Base-by-base conservation (phyloP, 2,113 vertebrate genomes). In the Amphiprion ocellaris region DNA sequence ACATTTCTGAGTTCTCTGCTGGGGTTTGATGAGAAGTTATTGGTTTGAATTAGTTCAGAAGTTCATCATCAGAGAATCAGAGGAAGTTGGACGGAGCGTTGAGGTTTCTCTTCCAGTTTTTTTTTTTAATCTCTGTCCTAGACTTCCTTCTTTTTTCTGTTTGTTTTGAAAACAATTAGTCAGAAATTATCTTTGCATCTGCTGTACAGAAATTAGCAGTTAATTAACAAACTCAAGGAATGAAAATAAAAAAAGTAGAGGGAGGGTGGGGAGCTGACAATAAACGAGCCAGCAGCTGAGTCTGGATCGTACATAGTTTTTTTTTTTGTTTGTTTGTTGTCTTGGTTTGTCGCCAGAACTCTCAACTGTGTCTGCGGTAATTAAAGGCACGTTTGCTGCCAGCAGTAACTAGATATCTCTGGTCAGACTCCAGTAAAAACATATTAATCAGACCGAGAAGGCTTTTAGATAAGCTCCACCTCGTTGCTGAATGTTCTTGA, bases 271-370 rank as follows among this genome's bases (percentile, higher is more conserved):
- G 4, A 53, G 19, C 15, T 41, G 49, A 33, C 26, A 49, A 21
- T 71, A 10, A 66, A 79, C 77, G n/a, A 76, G 1, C 62, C 69
- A 56, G 56, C 55, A 71, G 75, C 64, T 56, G 69, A 87, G 17
- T 65, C 62, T 37, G 64, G 44, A 60, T 68, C 62, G 17, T 37
- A 44, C 69, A 3, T 30, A 14, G 26, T 53, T 39, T 10, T 60
- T 53, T 60, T 62, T 66, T 53, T 23, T 16, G 24, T 68, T 23
- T 16, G 24, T 68, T 61, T 72, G 41, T 19, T n/a, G 37, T 65
- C 16, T 69, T 83, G 83, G 80, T 76, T 69, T 55, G 58, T 67
- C 12, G 61, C 85, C 88, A 67, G 69, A 11, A 58, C 58, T 52
- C 39, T 49, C 21, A 66, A 47, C 59, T 53, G 47, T 63, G 61